These are phyloP conservation scores for Sebastes minor DNA, from an alignment of 2,797 vertebrate species.

Conservation along the genomic window DNA sequence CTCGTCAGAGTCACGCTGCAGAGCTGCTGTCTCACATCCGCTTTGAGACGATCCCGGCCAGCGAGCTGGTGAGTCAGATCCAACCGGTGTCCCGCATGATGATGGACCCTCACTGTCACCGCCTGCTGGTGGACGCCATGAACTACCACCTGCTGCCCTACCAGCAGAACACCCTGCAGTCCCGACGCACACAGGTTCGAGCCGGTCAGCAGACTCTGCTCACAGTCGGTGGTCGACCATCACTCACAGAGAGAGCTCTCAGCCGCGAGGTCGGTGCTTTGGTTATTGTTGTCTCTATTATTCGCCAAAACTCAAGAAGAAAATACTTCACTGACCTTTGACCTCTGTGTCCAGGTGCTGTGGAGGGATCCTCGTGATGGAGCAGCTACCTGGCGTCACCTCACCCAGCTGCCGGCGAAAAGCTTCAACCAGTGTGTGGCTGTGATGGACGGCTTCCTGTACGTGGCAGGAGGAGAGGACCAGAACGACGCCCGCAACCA, in stretches of 20 bases:
- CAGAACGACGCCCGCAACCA: slow-evolving; percentile 90
- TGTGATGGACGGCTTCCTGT: slow-evolving; percentile 90
- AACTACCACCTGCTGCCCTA: slow-evolving; percentile 91
- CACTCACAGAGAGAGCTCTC: slow-evolving; percentile 85
- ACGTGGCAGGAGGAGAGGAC: slow-evolving; percentile 88
- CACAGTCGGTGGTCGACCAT: slow-evolving; percentile 83
- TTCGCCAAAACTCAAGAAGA: neutral
- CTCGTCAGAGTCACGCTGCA: slow-evolving; percentile 78
- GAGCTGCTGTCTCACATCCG: slow-evolving; percentile 85
- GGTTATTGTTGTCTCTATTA: neutral
- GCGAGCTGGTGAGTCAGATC: slow-evolving; percentile 86
- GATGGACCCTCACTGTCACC: slow-evolving; percentile 88
- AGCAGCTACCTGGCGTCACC: slow-evolving; percentile 85
- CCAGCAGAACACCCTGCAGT: slow-evolving; percentile 89
- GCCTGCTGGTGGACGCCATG: slow-evolving; percentile 89
- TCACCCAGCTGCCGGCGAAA: slow-evolving; percentile 87
- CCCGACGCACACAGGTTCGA: slow-evolving; percentile 83
- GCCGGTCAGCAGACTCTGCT: slow-evolving; percentile 84
- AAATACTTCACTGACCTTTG: slow-evolving; percentile 30
- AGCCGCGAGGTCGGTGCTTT: slow-evolving; percentile 81
- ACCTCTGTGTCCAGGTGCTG: slow-evolving; percentile 71
- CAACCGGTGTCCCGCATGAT: slow-evolving; percentile 89
- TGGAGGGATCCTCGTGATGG: slow-evolving; percentile 86
- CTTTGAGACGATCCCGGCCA: slow-evolving; percentile 87
- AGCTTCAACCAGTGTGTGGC: slow-evolving; percentile 91